These are phyloP conservation scores for Drosophila rufa DNA, from an alignment of 1,140 invertebrate species.

Conservation along the genomic window DNA sequence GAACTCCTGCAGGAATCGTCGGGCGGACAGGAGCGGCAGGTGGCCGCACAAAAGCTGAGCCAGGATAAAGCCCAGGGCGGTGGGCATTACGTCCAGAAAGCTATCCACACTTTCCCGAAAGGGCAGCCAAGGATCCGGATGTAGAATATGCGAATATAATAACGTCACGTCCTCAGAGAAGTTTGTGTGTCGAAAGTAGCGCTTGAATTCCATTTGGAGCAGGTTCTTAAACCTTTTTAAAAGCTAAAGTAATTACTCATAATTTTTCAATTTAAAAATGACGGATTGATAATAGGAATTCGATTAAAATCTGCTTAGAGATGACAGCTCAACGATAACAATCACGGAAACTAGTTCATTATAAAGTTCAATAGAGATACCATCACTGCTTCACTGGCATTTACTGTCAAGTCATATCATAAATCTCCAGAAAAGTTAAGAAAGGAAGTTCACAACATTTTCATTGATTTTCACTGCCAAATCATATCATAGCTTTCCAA, in stretches of 20 bases:
- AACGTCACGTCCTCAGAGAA: not conserved
- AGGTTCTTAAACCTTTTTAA: too few relatives aligned
- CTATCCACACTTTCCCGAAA: constrained; percentile 12
- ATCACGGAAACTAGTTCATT: not conserved
- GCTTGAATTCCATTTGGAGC: too few relatives aligned
- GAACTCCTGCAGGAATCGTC: constrained; percentile 53
- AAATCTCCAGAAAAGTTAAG: not conserved
- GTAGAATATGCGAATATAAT: not conserved
- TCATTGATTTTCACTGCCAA: not conserved
- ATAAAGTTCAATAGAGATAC: not conserved
- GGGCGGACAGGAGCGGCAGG: constrained; percentile 7
- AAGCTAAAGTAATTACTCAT: too few relatives aligned
- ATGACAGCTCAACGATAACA: not conserved
- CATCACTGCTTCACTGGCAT: constrained; percentile 9
- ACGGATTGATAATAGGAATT: not conserved
- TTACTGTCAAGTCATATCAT: not conserved
- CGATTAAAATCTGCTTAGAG: too few relatives aligned
- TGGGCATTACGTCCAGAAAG: constrained; percentile 20
- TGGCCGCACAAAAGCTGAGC: constrained; percentile 22
- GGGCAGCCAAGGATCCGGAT: too few relatives aligned
- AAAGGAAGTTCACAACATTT: not conserved
- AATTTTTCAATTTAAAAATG: too few relatives aligned
- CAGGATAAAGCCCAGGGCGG: constrained; percentile 30
- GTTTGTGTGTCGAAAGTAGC: too few relatives aligned
- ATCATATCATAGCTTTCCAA: not conserved